Evolutionary conservation across 2,113 vertebrate species (phyloP), one percentile per base, ranked within the genome.

Genomic region (Barbus barbus): DNA sequence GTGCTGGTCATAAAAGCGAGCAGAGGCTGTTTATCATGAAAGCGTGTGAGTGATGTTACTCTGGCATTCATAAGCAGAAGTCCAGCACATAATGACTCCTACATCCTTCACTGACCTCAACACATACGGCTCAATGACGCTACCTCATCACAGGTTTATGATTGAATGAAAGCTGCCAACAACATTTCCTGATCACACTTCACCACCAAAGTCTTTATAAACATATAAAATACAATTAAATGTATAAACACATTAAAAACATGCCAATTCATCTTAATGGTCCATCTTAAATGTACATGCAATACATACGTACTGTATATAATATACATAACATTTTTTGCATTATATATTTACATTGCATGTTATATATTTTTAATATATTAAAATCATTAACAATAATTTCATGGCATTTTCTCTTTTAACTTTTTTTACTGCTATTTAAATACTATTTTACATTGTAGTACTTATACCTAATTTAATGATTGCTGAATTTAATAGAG

Each of bases 21-120:
- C 86, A 83, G 13, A 81, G 74, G 86, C 84, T 86, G 92, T 94
- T 90, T 91, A 88, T 93, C 92, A 94, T 38, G 61, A 84, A 90
- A 90, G 90, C 85, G 88, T 88, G 84, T 92, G 92, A 93, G 89
- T 89, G 92, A 92, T 93, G 90, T 83, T 86, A 56, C 83, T 86
- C 83, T 56, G 51, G 51, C 51, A 56, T 56, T 56, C 20, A 88
- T 72, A 77, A 86, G 86, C 81, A 84, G 87, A 85, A 91, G 84
- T 84, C 86, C 90, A 89, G 88, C 89, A 90, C 85, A 41, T 63
- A 73, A 85, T 63, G 78, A 81, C 77, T 80, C 31, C 78, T 80
- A 12, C 38, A 81, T 85, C 83, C 67, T 72, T 41, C 53, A 24
- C 38, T 38, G 74, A 84, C 60, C 83, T 69, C 63, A 28, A 22